These are phyloP conservation scores for Megaleporinus macrocephalus DNA, from an alignment of 2,113 vertebrate species.

Conservation along the genomic window DNA sequence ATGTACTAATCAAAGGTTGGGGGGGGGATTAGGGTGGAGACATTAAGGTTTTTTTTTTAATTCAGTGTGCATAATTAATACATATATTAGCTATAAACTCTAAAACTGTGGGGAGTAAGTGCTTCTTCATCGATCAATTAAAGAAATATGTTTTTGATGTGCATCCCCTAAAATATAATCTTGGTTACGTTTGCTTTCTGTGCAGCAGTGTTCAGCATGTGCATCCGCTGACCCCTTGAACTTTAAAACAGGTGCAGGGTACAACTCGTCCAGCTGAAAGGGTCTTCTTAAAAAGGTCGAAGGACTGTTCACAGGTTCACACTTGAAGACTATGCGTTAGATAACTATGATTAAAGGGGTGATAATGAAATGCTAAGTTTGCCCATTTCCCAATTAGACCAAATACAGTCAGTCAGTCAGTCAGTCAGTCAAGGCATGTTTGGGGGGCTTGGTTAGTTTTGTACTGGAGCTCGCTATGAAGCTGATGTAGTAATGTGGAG, in stretches of 20 bases:
- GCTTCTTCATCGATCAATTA: slow-evolving; percentile 32
- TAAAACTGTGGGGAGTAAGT: slow-evolving; percentile 42
- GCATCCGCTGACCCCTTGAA: slow-evolving; percentile 24
- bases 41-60: slow-evolving; percentile 2
- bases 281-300: background rate
- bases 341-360: too few relatives aligned
- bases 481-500: background rate
- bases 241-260: background rate
- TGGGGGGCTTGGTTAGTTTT: background rate
- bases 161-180: slow-evolving; percentile 33
- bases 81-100: slow-evolving; percentile 24
- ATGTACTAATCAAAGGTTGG: slow-evolving; percentile 4
- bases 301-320: too few relatives aligned
- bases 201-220: slow-evolving; percentile 35
- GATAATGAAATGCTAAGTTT: background rate
- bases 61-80: slow-evolving; percentile 44
- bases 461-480: background rate
- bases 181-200: slow-evolving; percentile 27
- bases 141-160: slow-evolving; percentile 43
- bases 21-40: slow-evolving; percentile 15
- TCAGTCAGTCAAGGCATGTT: background rate
- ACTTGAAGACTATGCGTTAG: background rate
- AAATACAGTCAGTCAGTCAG: background rate
- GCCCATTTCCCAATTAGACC: background rate
- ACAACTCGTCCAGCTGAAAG: slow-evolving; percentile 8